Conservation (phyloP, 2,113 vertebrate species). For the Pituophis catenifer region DNA sequence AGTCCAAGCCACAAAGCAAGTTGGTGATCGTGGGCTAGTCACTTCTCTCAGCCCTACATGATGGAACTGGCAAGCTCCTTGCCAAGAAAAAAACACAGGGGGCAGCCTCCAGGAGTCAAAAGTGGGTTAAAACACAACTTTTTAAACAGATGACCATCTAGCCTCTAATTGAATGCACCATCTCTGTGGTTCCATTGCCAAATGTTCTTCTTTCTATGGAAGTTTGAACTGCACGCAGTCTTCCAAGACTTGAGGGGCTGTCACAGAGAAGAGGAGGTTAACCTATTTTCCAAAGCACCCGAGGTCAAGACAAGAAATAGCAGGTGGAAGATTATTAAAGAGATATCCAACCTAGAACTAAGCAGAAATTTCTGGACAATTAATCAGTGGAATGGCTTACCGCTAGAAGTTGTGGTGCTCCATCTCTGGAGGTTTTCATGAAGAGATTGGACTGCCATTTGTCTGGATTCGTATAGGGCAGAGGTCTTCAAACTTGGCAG, state of each 20-base stretch:
- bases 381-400: no score
- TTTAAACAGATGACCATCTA: not conserved
- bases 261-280: not conserved
- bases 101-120: not conserved
- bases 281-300: not conserved
- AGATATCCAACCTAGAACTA: no score
- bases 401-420: no score
- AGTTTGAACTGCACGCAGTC: not conserved
- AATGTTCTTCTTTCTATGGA: not conserved
- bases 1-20: not conserved
- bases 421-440: no score
- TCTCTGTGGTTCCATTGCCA: not conserved
- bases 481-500: no score
- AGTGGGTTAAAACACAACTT: not conserved
- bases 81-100: not conserved
- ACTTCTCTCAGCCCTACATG: not conserved
- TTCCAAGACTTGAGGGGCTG: not conserved
- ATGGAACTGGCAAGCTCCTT: not conserved
- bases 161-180: not conserved
- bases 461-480: no score
- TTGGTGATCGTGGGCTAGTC: not conserved
- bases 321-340: no score
- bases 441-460: no score
- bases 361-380: no score
- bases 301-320: no score